Percentiles rank a stretch among this genome's conserved stretches.
Evolutionary conservation across 2,888 invertebrate species (phyloP).

Genomic region (Orthosia cruda): DNA sequence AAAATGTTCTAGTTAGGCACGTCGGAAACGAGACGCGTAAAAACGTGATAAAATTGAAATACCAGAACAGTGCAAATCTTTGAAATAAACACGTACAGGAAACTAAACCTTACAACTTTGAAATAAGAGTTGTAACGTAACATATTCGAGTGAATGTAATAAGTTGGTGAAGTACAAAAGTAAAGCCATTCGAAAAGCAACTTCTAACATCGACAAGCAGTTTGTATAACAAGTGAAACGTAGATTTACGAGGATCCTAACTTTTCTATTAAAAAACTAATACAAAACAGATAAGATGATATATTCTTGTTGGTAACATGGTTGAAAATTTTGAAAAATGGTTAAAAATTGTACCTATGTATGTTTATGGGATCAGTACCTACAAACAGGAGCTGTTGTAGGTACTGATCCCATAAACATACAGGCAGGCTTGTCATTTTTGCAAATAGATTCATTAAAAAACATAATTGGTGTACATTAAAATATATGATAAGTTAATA

Average conservation of each 20-base stretch:
- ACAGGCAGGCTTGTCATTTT: background rate
- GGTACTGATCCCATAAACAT: background rate
- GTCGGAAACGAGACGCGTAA: conserved; percentile 65
- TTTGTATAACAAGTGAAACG: conserved; percentile 51
- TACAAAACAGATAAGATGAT: conserved; percentile 36
- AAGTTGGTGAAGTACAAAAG: conserved; percentile 56
- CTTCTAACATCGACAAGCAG: conserved; percentile 59
- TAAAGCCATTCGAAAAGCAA: conserved; percentile 63
- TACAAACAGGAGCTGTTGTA: no score
- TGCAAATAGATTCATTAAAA: no score
- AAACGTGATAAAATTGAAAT: conserved; percentile 69
- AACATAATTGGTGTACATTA: no score
- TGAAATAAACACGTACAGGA: background rate
- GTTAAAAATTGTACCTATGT: background rate
- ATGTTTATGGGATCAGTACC: no score
- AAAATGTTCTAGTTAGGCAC: conserved; percentile 68
- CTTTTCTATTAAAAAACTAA: conserved; percentile 55
- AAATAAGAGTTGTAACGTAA: conserved; percentile 12
- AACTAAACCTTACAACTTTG: background rate
- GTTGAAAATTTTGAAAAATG: conserved; percentile 11
- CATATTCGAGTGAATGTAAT: background rate
- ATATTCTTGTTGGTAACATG: conserved; percentile 12
- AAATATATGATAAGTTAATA: no score
- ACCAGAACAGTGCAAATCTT: conserved; percentile 2
- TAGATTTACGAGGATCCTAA: conserved; percentile 50